phyloP scores from a whole-genome alignment of 2,797 vertebrate genomes.

The Rallus crepitans region DNA sequence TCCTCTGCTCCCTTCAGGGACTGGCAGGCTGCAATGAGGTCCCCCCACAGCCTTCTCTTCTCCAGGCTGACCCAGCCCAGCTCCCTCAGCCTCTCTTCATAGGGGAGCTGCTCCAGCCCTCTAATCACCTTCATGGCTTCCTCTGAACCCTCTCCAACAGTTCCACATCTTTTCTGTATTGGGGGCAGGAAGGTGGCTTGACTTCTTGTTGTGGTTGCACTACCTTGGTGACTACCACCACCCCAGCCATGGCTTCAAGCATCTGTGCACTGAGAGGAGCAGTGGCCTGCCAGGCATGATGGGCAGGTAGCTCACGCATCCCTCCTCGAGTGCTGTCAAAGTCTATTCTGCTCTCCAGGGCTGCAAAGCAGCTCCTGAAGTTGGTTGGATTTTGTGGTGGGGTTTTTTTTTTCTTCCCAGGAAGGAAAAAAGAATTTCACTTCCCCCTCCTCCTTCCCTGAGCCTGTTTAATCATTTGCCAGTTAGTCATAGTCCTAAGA shows the following conservation, averaged over 20 bases:
- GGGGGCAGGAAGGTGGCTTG: not conserved
- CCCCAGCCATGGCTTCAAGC: accelerated
- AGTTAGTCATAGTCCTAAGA: constrained; percentile 15
- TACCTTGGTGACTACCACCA: not conserved
- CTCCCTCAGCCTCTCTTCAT: too few relatives aligned
- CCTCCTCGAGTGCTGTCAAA: not conserved
- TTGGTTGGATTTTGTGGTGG: not conserved
- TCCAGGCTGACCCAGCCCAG: too few relatives aligned
- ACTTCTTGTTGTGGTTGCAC: accelerated
- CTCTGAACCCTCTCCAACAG: too few relatives aligned
- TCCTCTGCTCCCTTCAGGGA: too few relatives aligned
- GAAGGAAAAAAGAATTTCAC: not conserved
- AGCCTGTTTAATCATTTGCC: not conserved
- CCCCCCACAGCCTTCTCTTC: too few relatives aligned
- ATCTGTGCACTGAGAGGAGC: not conserved
- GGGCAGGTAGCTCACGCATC: not conserved
- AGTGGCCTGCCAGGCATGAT: accelerated
- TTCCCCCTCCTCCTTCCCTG: not conserved
- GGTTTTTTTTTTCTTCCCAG: not conserved
- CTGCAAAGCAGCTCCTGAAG: not conserved
- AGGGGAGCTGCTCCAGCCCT: too few relatives aligned
- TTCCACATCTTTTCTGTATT: too few relatives aligned
- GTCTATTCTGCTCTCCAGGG: not conserved
- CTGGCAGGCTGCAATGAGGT: too few relatives aligned
- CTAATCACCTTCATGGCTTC: too few relatives aligned